These are phyloP conservation scores for Heliconius charithonia DNA, from an alignment of 2,888 invertebrate species.

Conservation along the genomic window DNA sequence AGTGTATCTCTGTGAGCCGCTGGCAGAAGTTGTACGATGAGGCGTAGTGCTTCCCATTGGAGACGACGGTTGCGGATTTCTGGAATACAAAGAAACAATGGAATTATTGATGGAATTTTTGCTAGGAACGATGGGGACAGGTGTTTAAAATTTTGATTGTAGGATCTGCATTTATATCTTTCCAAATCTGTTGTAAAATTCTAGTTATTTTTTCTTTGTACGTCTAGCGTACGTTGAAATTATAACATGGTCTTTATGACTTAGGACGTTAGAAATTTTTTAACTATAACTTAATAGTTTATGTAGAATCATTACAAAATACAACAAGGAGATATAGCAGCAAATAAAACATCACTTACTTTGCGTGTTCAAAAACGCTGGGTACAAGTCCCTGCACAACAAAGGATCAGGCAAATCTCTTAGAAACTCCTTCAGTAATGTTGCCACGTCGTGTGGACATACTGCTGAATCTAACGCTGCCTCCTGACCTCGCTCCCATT, in stretches of 20 bases:
- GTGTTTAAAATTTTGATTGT: too few relatives aligned
- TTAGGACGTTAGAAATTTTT: too few relatives aligned
- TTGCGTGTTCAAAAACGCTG: slow-evolving; percentile 95
- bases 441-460: slow-evolving; percentile 97
- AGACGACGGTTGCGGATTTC: slow-evolving; percentile 92
- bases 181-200: too few relatives aligned
- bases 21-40: slow-evolving; percentile 93
- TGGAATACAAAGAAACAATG: slow-evolving; percentile 59
- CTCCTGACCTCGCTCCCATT: slow-evolving; percentile 92
- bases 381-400: slow-evolving; percentile 94
- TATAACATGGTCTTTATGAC: too few relatives aligned
- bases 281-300: too few relatives aligned
- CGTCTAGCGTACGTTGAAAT: too few relatives aligned
- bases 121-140: too few relatives aligned
- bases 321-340: background rate
- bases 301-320: background rate
- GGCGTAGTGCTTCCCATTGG: slow-evolving; percentile 92
- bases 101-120: background rate
- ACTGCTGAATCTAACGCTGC: slow-evolving; percentile 89
- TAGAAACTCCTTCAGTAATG: slow-evolving; percentile 95
- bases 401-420: slow-evolving; percentile 96
- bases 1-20: slow-evolving; percentile 95
- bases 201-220: too few relatives aligned
- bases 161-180: too few relatives aligned
- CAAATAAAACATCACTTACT: slow-evolving; percentile 83